Base-by-base conservation (phyloP, 2,113 vertebrate genomes). In the Columba janthina region DNA sequence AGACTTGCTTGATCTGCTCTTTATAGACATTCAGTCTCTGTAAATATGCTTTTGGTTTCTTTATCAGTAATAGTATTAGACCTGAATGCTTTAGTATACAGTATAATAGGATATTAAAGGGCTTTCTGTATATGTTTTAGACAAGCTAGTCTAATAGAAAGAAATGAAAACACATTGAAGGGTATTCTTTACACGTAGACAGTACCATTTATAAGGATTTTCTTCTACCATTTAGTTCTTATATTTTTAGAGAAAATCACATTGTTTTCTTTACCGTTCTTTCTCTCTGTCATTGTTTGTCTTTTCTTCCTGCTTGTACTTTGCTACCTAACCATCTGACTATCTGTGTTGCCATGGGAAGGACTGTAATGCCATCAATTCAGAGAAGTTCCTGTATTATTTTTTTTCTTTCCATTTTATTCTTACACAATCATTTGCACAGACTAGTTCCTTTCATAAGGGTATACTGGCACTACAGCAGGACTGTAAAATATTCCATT, bases 1-100 rank as follows among this genome's bases (percentile, higher is more conserved):
- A 96, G 98, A 96, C 83, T 92, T 95, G 76, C 92, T 96, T 96
- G 87, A 97, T 97, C 96, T 97, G 86, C 92, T 97, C 95, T 97
- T 97, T 97, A 95, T 85, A 97, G 94, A 96, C 94, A 97, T 97
- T 95, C 90, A 94, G 92, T 93, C 96, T 98, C 94, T 96, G 95
- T 96, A 98, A 97, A 97, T 97, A 98, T 94, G 96, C 96, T 97
- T 97, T 97, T 94, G 88, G 93, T 93, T 97, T 97, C 97, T 97
- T 96, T 97, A 97, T 97, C 96, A 92, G 94, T 96, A 97, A 96
- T 93, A 96, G 93, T 88, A 97, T 96, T 96, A 97, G 93, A 96
- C 58, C 96, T 82, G 92, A 95, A 96, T 94, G 85, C 90, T 97
- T 97, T 90, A 90, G 85, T 85, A 89, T 81, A 76, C 75, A 96